Percentiles rank a stretch among this genome's conserved stretches.
Evolutionary conservation across 2,113 vertebrate genomes (phyloP).

Genomic region (Leucopsar rothschildi): DNA sequence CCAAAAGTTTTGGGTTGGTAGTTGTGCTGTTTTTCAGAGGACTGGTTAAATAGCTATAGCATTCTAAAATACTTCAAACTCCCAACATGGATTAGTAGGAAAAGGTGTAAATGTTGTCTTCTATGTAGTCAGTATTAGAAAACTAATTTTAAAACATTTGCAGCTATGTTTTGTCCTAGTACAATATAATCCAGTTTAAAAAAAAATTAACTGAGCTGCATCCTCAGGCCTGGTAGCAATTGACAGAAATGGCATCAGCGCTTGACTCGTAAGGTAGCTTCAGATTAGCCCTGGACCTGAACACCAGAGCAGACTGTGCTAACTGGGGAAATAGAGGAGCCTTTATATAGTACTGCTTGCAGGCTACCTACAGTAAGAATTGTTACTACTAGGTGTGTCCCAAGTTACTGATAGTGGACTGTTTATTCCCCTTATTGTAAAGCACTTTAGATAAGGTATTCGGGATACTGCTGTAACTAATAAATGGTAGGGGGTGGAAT

Average conservation of each 20-base stretch:
- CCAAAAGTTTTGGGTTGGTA: neutral
- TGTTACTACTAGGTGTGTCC: neutral
- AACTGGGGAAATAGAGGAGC: neutral
- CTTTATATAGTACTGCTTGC: neutral
- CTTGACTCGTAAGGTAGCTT: neutral
- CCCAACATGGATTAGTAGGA: neutral
- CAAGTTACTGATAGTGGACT: neutral
- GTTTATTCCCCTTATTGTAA: neutral
- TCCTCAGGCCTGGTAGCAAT: neutral
- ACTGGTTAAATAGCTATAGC: neutral
- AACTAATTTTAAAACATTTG: neutral
- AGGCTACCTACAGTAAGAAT: neutral
- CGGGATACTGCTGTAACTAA: neutral
- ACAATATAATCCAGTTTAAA: neutral
- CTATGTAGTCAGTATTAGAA: neutral
- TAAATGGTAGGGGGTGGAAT: neutral
- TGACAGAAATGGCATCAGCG: neutral
- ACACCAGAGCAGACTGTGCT: neutral
- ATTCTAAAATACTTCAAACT: neutral
- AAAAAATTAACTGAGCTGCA: neutral
- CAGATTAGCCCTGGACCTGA: neutral
- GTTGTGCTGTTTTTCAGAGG: neutral
- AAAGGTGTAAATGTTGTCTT: neutral
- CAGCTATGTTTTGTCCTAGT: neutral
- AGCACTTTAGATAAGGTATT: fast-evolving